phyloP scores from a whole-genome alignment of 2,113 vertebrate genomes.

The Pluvialis apricaria region DNA sequence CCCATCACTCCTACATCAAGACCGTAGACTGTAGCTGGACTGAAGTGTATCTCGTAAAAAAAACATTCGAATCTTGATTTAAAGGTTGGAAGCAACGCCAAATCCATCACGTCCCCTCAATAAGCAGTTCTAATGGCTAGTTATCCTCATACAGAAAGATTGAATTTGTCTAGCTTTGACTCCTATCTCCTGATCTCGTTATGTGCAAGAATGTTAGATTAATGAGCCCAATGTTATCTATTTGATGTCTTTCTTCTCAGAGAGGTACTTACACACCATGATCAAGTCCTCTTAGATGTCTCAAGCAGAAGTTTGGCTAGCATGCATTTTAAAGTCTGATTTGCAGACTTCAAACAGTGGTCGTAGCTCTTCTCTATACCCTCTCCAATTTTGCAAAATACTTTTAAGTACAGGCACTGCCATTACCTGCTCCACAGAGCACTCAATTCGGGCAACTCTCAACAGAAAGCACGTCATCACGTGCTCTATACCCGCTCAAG shows the following conservation, averaged over 20 bases:
- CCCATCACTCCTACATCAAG: neutral
- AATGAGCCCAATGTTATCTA: neutral
- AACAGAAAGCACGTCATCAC: neutral
- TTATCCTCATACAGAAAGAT: neutral
- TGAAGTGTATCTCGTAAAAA: neutral
- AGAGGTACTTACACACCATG: neutral
- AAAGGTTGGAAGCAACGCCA: neutral
- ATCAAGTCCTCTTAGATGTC: neutral
- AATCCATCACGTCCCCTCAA: neutral
- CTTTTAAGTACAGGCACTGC: neutral
- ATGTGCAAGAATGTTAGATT: neutral
- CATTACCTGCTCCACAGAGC: neutral
- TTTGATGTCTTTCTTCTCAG: neutral
- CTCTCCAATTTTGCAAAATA: neutral
- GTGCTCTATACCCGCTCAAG: neutral
- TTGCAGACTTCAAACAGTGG: neutral
- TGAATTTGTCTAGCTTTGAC: constrained; percentile 13
- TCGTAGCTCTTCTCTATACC: neutral
- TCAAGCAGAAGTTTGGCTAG: neutral
- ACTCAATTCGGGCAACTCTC: neutral
- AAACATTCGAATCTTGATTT: constrained; percentile 6
- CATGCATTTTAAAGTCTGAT: neutral
- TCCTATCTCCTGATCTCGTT: constrained; percentile 1
- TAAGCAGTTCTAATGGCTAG: neutral
- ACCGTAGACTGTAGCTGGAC: neutral